Conservation (phyloP, 2,797 vertebrate species). For the Emydoidea blandingii region DNA sequence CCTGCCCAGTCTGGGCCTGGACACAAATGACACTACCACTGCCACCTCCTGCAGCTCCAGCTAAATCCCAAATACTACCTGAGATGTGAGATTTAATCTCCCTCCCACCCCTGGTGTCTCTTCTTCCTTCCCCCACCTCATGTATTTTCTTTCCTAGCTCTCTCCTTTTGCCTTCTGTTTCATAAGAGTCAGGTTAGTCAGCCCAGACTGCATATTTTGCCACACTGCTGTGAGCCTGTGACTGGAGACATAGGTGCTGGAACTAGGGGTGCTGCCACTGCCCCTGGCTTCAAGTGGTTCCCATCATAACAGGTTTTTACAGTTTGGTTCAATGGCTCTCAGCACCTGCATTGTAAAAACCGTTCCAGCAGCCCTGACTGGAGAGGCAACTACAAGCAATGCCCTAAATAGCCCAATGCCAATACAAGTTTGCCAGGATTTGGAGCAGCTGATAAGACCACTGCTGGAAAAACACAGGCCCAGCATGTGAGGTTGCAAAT, state of each 20-base stretch:
- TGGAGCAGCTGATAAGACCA: neutral
- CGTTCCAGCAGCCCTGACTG: neutral
- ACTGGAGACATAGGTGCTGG: neutral
- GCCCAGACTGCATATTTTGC: neutral
- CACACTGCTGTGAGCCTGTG: neutral
- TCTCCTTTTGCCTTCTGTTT: neutral
- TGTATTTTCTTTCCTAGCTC: neutral
- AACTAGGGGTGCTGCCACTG: too few relatives aligned
- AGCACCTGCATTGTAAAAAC: too few relatives aligned
- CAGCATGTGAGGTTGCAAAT: neutral
- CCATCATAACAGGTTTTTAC: too few relatives aligned
- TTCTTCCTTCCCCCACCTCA: neutral
- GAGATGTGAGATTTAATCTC: neutral
- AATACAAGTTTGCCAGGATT: neutral
- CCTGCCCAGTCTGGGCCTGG: neutral
- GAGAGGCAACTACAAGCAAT: neutral
- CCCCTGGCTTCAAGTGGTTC: too few relatives aligned
- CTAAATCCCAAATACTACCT: neutral
- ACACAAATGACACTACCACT: neutral
- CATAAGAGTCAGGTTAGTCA: neutral
- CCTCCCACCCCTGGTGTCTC: neutral
- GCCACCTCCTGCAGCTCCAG: neutral
- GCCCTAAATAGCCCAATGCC: neutral
- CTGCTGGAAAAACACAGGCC: too few relatives aligned
- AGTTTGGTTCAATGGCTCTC: too few relatives aligned